Base-by-base conservation (phyloP, 2,888 invertebrate species). In the Microplitis deprimator region DNA sequence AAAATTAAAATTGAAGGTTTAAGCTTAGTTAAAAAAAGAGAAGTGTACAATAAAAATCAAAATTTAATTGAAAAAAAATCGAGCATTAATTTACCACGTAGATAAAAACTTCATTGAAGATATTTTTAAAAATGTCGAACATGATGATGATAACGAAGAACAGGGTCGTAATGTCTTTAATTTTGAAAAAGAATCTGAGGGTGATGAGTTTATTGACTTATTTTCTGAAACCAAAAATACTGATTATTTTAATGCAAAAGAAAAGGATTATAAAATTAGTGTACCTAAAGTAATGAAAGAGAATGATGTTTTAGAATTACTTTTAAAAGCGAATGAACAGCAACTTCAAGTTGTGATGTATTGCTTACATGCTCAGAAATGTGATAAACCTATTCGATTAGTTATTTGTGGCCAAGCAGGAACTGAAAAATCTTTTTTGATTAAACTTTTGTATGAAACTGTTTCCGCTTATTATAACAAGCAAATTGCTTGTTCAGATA, bases 291-390 rank as follows among this genome's bases (percentile, higher is more conserved):
- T 67, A 17, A 67, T 67, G 67, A 38, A 67, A 38, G 6, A 67
- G 38, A 67, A 67, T 0, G 67, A 67, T 20, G 7, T 67, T 6
- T 67, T 67, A 38, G 67, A 39, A 67, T 67, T 59, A 29, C 29
- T 29, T 3, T 29, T 29, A 4, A 29, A 29, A 29, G 29, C 29
- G 3, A 29, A 29, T 29, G 59, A 59, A n/a, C 59, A 59, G n/a
- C 59, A 59, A n/a, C n/a, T 59, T 8, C 4, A 59, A 67, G 6
- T 67, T 6, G 38, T 38, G 7, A 67, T 67, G 39, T 39, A 67
- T 67, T 67, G 67, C 38, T 67, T 39, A 5, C 67, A 67, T 67
- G 67, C 38, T 67, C 67, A 38, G 38, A 67, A 67, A 67, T 10
- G 1, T 38, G n/a, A 29, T 38, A 38, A 67, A 38, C 67, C 67